These are phyloP conservation scores for Perca flavescens DNA, from an alignment of 2,113 vertebrate species.

Conservation along the genomic window DNA sequence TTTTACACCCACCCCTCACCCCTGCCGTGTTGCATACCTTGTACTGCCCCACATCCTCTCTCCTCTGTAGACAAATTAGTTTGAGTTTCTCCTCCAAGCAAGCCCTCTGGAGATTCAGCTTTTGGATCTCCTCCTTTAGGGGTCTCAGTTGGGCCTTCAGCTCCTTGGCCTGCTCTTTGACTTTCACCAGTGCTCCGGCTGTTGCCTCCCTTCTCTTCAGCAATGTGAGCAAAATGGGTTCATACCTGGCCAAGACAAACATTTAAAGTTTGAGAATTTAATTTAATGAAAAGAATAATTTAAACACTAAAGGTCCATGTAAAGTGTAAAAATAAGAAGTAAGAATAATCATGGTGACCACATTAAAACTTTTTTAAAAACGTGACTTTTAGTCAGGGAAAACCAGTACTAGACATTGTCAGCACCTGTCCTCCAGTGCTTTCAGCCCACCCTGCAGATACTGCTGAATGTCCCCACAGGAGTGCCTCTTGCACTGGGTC, in stretches of 20 bases:
- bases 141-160: conserved; percentile 88
- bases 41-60: conserved; percentile 88
- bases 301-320: neutral
- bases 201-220: conserved; percentile 87
- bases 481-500: conserved; percentile 86
- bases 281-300: neutral
- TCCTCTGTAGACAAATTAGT: conserved; percentile 86
- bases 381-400: neutral
- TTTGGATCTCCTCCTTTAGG: conserved; percentile 86
- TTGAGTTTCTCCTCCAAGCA: conserved; percentile 90
- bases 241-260: conserved; percentile 77
- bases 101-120: conserved; percentile 85
- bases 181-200: conserved; percentile 82
- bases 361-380: neutral
- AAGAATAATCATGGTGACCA: no score
- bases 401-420: neutral
- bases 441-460: conserved; percentile 88
- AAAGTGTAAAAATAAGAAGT: no score
- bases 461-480: conserved; percentile 87
- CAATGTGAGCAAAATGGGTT: conserved; percentile 90
- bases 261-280: neutral
- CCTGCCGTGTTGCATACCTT: conserved; percentile 80
- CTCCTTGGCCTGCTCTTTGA: conserved; percentile 87
- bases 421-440: conserved; percentile 87
- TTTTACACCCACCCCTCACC: neutral